Percentiles rank a stretch among this genome's conserved stretches.
These are phyloP conservation scores for Mystacides longicornis DNA, from an alignment of 2,888 invertebrate species.

Conservation along the genomic window DNA sequence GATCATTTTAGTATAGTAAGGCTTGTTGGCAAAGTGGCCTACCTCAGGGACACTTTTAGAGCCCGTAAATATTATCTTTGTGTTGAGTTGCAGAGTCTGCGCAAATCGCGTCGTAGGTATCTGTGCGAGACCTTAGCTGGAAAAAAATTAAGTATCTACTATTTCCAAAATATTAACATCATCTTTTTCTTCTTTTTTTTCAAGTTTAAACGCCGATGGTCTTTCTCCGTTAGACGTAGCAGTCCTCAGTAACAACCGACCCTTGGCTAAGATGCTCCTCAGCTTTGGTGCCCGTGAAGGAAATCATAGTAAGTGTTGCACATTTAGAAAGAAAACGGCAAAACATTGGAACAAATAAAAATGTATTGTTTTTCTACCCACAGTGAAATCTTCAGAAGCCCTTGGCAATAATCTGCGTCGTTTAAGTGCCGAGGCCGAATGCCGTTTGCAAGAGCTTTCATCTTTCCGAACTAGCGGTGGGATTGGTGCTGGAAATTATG, in stretches of 20 bases:
- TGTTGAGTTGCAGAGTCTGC: no score
- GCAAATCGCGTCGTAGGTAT: no score
- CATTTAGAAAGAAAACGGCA: no score
- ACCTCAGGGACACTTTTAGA: no score
- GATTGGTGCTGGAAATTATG: constrained; percentile 3
- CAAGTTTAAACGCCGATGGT: constrained; percentile 81
- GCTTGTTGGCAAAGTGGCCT: no score
- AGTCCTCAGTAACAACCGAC: constrained; percentile 80
- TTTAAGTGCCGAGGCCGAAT: constrained; percentile 75
- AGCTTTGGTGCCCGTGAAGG: constrained; percentile 81
- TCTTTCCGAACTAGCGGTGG: constrained; percentile 37
- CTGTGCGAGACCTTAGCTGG: no score
- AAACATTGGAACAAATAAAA: no score
- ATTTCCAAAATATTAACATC: no score
- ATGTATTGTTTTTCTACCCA: no score
- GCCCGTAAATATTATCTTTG: no score
- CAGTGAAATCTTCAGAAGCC: constrained; percentile 66
- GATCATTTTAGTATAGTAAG: no score
- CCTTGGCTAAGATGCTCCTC: constrained; percentile 83
- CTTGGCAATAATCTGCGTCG: constrained; percentile 69
- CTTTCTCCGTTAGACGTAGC: constrained; percentile 90
- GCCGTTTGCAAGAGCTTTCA: constrained; percentile 67
- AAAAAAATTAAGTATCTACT: no score
- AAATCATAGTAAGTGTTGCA: constrained; percentile 76
- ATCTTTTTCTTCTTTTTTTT: constrained; percentile 28